Percentiles rank a stretch among this genome's conserved stretches.
Conservation (phyloP, 2,797 vertebrate genomes). For the Falco biarmicus region DNA sequence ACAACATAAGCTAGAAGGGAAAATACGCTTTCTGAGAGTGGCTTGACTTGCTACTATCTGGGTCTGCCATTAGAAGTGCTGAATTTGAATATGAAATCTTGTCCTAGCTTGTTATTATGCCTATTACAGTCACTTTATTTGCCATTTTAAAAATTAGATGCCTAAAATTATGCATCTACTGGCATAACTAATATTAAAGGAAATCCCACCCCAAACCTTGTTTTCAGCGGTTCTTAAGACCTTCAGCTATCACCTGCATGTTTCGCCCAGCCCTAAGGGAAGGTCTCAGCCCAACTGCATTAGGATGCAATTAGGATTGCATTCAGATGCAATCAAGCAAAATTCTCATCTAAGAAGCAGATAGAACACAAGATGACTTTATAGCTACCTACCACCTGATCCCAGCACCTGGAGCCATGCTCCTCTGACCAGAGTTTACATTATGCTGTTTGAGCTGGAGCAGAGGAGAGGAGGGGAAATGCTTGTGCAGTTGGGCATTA, state of each 20-base stretch:
- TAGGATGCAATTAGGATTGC: not conserved
- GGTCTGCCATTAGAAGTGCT: not conserved
- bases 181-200: not conserved
- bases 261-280: not conserved
- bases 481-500: not conserved
- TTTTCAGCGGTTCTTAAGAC: not conserved
- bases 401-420: not conserved
- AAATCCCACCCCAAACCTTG: not conserved
- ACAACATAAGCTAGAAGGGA: not conserved
- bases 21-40: not conserved
- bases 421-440: not conserved
- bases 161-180: not conserved
- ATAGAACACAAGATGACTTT: not conserved
- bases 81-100: not conserved
- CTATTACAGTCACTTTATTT: not conserved
- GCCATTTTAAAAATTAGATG: not conserved
- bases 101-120: not conserved
- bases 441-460: not conserved
- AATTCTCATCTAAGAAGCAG: not conserved
- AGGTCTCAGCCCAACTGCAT: not conserved
- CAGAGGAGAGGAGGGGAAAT: not conserved
- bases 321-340: not conserved
- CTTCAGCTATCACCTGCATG: not conserved
- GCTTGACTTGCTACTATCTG: not conserved
- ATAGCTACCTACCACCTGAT: not conserved